phyloP scores from a whole-genome alignment of 1,140 invertebrate species.

The Drosophila asahinai region DNA sequence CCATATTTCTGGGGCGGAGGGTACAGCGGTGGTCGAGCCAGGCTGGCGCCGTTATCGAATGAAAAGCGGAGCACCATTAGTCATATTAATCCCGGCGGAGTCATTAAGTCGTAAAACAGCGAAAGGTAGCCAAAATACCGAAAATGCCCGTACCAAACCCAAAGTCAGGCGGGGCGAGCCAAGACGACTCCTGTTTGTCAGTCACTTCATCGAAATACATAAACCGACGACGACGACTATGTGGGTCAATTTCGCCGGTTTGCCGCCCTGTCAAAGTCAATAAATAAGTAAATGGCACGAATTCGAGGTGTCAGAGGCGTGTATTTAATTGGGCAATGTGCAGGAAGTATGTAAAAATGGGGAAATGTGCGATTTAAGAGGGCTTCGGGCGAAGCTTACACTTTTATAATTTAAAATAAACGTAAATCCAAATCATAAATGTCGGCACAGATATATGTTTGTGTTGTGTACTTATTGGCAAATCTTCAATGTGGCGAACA shows the following conservation, averaged over 20 bases:
- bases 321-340: slow-evolving; percentile 40
- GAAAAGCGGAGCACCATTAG: slow-evolving; percentile 75
- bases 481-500: no score
- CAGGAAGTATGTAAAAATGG: slow-evolving; percentile 4
- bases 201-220: slow-evolving; percentile 43
- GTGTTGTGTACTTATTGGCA: no score
- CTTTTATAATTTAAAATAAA: not conserved
- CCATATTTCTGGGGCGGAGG: slow-evolving; percentile 26
- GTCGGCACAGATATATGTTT: no score
- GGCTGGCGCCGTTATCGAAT: slow-evolving; percentile 57
- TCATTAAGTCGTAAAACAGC: slow-evolving; percentile 84
- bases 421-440: not conserved
- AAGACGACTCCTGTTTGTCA: slow-evolving; percentile 30
- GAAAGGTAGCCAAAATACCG: slow-evolving; percentile 54
- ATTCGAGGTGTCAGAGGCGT: slow-evolving; percentile 46
- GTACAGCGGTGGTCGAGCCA: not conserved
- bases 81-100: slow-evolving; percentile 83
- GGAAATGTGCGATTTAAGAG: slow-evolving; percentile 3
- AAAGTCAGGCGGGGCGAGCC: not conserved
- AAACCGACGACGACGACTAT: slow-evolving; percentile 14
- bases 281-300: slow-evolving; percentile 43
- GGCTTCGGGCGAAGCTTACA: not conserved
- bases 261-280: slow-evolving; percentile 43
- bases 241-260: slow-evolving; percentile 59
- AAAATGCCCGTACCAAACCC: slow-evolving; percentile 7